Evolutionary conservation across 2,888 invertebrate genomes (phyloP), one percentile per base, ranked within the genome.

Genomic region (Synanthedon tipuliformis): DNA sequence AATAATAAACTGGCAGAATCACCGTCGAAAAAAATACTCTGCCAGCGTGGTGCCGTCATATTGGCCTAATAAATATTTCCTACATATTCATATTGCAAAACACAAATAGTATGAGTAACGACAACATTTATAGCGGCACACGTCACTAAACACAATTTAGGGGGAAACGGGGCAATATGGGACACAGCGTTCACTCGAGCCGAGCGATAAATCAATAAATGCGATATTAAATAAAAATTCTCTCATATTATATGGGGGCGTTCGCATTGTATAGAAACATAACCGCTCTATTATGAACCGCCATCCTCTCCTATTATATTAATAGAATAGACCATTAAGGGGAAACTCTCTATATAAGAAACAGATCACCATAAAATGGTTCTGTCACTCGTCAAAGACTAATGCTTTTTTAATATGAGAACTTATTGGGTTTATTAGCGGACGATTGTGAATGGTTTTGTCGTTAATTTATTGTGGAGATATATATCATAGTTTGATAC

Each of bases 191-290:
- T 64, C 64, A 67, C 65, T 62, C 65, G 59, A 66, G 65, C 64
- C 64, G 55, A 65, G 66, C 70, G 63, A 83, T 83, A 84, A 83
- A 83, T 84, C 83, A 82, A 83, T 83, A 81, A 34, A 71, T 67
- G 68, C 70, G 71, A 79, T 84, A 83, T 84, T 82, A 80, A 82
- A 84, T 83, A 81, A 82, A 34, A 81, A 79, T 77, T 74, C 71
- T 73, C 59, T 66, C 74, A 73, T 81, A 81, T 81, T 78, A 76
- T 67, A 73, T 60, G 62, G 61, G 64, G 65, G 63, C 61, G 58
- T 56, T 52, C 56, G 68, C 67, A 71, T 69, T 71, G 72, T 73
- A 65, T 69, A 68, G 69, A 73, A 73, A 75, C 75, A 72, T 66
- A 70, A 60, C 82, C 79, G 73, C 53, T 58, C 49, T 65, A 56